Conservation (phyloP, 2,797 vertebrate genomes). For the Spinibarbus caldwelli region DNA sequence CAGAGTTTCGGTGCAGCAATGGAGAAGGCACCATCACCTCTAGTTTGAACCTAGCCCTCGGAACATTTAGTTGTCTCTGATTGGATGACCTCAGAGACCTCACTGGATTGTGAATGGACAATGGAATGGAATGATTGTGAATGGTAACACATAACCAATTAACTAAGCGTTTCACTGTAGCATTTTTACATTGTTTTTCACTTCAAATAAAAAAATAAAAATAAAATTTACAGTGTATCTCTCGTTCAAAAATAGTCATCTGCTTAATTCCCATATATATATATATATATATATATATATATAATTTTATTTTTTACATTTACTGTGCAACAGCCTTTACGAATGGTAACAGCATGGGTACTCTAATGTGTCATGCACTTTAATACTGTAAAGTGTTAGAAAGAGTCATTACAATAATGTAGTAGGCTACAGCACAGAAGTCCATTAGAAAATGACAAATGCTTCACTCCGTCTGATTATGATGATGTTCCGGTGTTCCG, state of each 20-base stretch:
- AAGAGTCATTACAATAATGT: conserved; percentile 20
- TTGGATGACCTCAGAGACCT: too few relatives aligned
- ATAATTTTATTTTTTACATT: neutral
- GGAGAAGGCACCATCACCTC: too few relatives aligned
- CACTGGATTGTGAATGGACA: too few relatives aligned
- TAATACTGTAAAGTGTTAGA: conserved; percentile 2
- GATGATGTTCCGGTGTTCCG: conserved; percentile 27
- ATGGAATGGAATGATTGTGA: too few relatives aligned
- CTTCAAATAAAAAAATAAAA: too few relatives aligned
- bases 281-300: too few relatives aligned
- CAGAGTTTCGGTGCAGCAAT: too few relatives aligned
- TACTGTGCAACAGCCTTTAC: neutral
- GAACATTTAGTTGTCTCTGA: too few relatives aligned
- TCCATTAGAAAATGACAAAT: conserved; percentile 10
- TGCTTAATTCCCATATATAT: too few relatives aligned
- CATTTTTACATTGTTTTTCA: neutral
- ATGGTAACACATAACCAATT: neutral
- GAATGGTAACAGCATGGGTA: neutral
- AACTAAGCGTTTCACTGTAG: neutral
- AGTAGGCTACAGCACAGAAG: neutral
- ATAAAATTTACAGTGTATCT: neutral
- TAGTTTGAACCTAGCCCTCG: too few relatives aligned
- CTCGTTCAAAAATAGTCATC: too few relatives aligned
- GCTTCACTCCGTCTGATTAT: conserved; percentile 26
- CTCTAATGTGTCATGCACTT: neutral